Base-by-base conservation (phyloP, 2,888 invertebrate genomes). In the Platypus cylindrus region DNA sequence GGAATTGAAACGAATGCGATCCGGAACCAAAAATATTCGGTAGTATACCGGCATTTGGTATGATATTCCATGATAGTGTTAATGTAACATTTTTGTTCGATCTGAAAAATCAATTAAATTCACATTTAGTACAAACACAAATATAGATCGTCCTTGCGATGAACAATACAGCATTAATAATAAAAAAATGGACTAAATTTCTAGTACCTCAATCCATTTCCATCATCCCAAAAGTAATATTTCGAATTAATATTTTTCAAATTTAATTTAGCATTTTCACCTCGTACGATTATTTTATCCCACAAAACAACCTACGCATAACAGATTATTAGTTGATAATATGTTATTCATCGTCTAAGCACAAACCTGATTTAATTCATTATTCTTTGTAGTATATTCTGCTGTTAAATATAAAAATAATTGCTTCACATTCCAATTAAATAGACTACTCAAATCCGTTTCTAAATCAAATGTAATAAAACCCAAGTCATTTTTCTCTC, bases 181-280 rank as follows among this genome's bases (percentile, higher is more conserved):
- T 5, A 20, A 20, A 9, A 5, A 13, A 14, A 27, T 27, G 15
- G 15, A 27, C 5, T 25, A 25, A 9, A 27, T 11, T 14, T 7
- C 13, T 26, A 20, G 15, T 69, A 90, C 86, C 77, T 86, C 32
- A 98, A 71, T 49, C 95, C 94, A 64, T 89, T 89, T 40, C 97
- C 97, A 68, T 97, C 97, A 70, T 98, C 98, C 89, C 94, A 93
- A 68, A 98, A 98, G 59, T 97, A 98, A 66, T 98, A 98, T 58
- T 98, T 97, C 2, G 93, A 89, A 61, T 94, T 89, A 73, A 90
- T 81, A 54, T 87, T 90, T 58, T 87, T 86, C 56, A 89, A 87
- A 58, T 93, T 86, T 40, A 98, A 62, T 7, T 83, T 67, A n/a
- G 95, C 80, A 66, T 90, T 87, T 60, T 97, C 91, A 33, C 90